Evolutionary conservation across 64 coral and sea anemone species (phyloP).

Genomic region (Pocillopora verrucosa): DNA sequence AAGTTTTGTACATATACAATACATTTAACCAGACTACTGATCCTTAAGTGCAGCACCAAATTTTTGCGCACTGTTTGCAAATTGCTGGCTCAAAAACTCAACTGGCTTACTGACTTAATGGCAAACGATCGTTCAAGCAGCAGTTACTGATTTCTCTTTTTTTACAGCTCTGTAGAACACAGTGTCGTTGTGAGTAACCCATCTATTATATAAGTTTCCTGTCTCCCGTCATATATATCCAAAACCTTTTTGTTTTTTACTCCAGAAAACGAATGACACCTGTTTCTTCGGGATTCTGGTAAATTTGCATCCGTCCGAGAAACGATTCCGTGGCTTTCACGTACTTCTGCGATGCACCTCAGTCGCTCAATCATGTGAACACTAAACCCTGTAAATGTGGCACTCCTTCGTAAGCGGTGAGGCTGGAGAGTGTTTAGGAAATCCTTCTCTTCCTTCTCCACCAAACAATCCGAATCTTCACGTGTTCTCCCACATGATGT

Average conservation of each 20-base stretch:
- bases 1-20: too few relatives aligned
- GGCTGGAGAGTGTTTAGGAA: neutral
- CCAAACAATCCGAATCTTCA: neutral
- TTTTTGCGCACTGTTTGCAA: too few relatives aligned
- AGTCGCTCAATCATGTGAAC: neutral
- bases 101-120: too few relatives aligned
- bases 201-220: constrained; percentile 13
- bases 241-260: constrained; percentile 14
- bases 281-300: neutral
- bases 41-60: too few relatives aligned
- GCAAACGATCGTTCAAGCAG: too few relatives aligned
- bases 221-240: neutral
- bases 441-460: neutral
- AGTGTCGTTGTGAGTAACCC: constrained; percentile 7
- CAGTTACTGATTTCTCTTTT: too few relatives aligned
- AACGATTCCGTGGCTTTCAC: neutral
- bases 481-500: neutral
- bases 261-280: constrained; percentile 8
- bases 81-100: too few relatives aligned
- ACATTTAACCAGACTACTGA: too few relatives aligned
- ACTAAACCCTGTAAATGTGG: neutral
- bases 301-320: neutral
- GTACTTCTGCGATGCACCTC: neutral
- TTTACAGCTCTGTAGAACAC: constrained; percentile 11
- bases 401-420: neutral